phyloP scores from a whole-genome alignment of 2,113 vertebrate genomes.

The Platysteira castanea region DNA sequence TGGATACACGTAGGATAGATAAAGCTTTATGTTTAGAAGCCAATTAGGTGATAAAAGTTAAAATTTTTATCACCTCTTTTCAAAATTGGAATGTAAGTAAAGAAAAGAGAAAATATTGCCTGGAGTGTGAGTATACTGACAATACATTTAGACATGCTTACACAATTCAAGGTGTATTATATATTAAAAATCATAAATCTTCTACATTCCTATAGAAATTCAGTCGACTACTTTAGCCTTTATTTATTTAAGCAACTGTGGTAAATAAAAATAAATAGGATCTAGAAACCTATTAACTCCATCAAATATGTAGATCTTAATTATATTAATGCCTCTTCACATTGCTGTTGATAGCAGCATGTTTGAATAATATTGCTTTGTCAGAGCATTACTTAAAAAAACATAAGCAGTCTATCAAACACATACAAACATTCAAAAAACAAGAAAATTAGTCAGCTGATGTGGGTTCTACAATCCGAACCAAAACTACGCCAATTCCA shows the following conservation, averaged over 20 bases:
- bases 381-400: neutral
- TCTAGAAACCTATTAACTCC: neutral
- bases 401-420: neutral
- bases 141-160: neutral
- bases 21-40: neutral
- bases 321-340: neutral
- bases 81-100: neutral
- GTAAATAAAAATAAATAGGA: neutral
- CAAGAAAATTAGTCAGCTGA: neutral
- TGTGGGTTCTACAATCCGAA: neutral
- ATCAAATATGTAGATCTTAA: neutral
- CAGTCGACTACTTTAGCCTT: neutral
- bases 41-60: neutral
- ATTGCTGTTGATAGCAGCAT: neutral
- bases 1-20: neutral
- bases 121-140: neutral
- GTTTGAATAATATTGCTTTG: neutral
- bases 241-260: neutral
- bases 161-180: neutral
- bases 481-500: neutral
- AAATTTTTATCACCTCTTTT: neutral
- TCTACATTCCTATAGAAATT: neutral
- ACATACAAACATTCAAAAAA: neutral
- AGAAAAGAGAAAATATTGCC: neutral
- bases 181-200: neutral